phyloP scores from a whole-genome alignment of 2,888 invertebrate genomes.

The Epinotia demarniana region DNA sequence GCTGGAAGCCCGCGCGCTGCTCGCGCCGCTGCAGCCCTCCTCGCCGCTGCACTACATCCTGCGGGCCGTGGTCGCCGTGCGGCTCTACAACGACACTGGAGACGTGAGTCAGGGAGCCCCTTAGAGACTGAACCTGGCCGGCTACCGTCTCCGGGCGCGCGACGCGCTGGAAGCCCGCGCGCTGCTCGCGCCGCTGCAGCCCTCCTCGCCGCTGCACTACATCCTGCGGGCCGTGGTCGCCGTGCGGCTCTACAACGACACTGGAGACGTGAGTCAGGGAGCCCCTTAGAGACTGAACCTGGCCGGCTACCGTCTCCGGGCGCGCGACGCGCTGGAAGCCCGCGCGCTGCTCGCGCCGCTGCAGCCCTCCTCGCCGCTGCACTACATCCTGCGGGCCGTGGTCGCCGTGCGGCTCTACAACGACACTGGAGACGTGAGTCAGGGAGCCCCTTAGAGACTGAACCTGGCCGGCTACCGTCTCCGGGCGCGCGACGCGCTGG shows the following conservation, averaged over 20 bases:
- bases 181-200: conserved; percentile 95
- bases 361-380: conserved; percentile 96
- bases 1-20: conserved; percentile 93
- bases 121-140: conserved; percentile 96
- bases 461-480: conserved; percentile 98
- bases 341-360: conserved; percentile 94
- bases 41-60: conserved; percentile 98
- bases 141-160: conserved; percentile 95
- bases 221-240: conserved; percentile 98
- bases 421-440: conserved; percentile 81
- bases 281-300: conserved; percentile 91
- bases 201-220: conserved; percentile 97
- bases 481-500: conserved; percentile 93
- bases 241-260: conserved; percentile 96
- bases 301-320: conserved; percentile 96
- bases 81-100: conserved; percentile 93
- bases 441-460: conserved; percentile 84
- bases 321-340: conserved; percentile 95
- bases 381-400: conserved; percentile 98
- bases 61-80: conserved; percentile 97
- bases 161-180: conserved; percentile 95
- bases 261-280: conserved; percentile 55
- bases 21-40: conserved; percentile 96
- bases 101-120: too few relatives aligned
- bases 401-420: conserved; percentile 97